Conservation (phyloP, 2,113 vertebrate species). For the Rattus rattus region DNA sequence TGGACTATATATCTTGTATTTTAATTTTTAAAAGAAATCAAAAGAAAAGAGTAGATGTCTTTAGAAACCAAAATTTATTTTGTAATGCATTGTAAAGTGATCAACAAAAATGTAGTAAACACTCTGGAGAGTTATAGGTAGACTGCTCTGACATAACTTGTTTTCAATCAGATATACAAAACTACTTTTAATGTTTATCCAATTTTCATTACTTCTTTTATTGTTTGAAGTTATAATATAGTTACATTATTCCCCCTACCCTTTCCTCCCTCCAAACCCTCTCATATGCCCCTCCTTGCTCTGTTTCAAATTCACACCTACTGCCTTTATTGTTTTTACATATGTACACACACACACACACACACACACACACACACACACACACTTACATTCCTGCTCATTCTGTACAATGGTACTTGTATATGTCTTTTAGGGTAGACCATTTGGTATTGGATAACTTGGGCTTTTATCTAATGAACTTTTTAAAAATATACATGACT, state of each 20-base stretch:
- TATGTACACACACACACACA: no score
- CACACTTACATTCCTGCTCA: background rate
- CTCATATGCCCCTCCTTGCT: background rate
- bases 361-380: no score
- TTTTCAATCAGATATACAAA: background rate
- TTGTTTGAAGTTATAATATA: background rate
- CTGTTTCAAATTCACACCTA: background rate
- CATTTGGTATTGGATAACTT: background rate
- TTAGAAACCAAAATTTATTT: background rate
- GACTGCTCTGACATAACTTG: background rate
- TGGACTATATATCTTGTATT: background rate
- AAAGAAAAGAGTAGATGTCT: background rate
- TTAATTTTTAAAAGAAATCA: background rate
- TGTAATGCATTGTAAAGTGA: background rate
- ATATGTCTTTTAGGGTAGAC: background rate
- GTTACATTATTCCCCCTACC: background rate
- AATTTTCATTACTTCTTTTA: background rate
- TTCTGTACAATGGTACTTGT: background rate
- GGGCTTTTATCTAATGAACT: background rate
- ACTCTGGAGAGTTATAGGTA: background rate
- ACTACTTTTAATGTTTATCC: background rate
- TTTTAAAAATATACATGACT: background rate
- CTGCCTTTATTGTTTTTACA: background rate
- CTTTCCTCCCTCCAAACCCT: background rate
- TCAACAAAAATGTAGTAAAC: background rate